Evolutionary conservation across 2,113 vertebrate genomes (phyloP).

Genomic region (Leucoraja erinaceus): DNA sequence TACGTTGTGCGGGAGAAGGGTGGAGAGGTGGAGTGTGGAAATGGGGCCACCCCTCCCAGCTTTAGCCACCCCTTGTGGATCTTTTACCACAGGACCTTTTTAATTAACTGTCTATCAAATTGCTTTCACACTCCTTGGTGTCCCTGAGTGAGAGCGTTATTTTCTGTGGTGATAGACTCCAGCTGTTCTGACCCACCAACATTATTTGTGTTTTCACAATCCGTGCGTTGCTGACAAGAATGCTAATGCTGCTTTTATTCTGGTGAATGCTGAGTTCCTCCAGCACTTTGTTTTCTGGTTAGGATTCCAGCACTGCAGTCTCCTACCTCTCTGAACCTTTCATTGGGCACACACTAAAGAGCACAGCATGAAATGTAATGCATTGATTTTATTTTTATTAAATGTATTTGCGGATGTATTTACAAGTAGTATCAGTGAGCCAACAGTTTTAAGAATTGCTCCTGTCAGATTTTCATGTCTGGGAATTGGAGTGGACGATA

Average conservation of each 20-base stretch:
- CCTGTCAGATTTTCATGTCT: neutral
- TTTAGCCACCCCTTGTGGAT: neutral
- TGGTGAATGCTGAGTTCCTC: too few relatives aligned
- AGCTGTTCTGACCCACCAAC: neutral
- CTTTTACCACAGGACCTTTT: neutral
- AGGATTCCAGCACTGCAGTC: neutral
- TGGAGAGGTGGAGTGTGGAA: too few relatives aligned
- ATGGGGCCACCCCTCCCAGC: neutral
- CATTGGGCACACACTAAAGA: neutral
- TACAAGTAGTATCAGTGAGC: neutral
- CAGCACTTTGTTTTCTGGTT: too few relatives aligned
- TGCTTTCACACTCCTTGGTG: neutral
- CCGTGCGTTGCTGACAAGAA: neutral
- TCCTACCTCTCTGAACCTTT: too few relatives aligned
- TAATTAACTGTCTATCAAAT: neutral
- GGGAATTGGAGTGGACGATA: neutral
- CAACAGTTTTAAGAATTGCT: neutral
- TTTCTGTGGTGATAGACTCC: neutral
- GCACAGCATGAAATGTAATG: neutral
- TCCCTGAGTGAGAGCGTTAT: conserved; percentile 4
- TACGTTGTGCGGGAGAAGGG: neutral
- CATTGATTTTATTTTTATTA: neutral
- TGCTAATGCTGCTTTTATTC: neutral
- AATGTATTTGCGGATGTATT: neutral
- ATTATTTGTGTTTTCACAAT: neutral